phyloP scores from a whole-genome alignment of 2,113 vertebrate species.

The Acanthisitta chloris region DNA sequence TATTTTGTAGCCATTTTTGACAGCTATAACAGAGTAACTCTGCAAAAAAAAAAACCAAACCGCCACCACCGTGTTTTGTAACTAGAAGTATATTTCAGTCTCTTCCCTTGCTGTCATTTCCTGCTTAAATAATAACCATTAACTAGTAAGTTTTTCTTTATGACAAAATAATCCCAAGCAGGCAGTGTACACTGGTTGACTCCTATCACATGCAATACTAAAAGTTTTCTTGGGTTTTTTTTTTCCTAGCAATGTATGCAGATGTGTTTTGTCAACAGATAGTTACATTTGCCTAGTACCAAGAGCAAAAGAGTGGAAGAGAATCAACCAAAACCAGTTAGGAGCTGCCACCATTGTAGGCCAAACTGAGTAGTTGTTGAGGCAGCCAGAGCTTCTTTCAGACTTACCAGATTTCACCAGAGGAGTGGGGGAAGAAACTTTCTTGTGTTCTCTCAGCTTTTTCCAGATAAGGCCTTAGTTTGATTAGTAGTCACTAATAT shows the following conservation, averaged over 20 bases:
- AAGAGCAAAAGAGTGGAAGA: not conserved
- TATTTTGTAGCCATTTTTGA: constrained; percentile 22
- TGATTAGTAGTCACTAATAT: constrained; percentile 64
- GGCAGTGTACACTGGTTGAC: not conserved
- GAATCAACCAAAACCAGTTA: not conserved
- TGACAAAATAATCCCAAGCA: not conserved
- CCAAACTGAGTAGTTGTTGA: not conserved
- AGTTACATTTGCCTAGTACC: not conserved
- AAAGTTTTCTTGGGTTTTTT: not conserved
- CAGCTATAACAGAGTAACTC: not conserved
- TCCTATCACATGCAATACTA: not conserved
- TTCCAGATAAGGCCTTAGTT: constrained; percentile 73
- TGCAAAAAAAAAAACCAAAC: not conserved
- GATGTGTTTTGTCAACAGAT: not conserved
- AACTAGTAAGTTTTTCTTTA: not conserved
- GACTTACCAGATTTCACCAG: not conserved
- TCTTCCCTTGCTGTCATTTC: not conserved
- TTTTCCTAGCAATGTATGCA: not conserved
- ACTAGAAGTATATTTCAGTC: not conserved
- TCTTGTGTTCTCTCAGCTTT: constrained; percentile 57
- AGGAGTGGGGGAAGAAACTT: not conserved
- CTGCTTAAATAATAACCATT: not conserved
- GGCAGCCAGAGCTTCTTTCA: constrained; percentile 2
- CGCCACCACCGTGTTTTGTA: not conserved
- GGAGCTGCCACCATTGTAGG: not conserved